A percentile compares a stretch with the other conserved stretches of the same genome.
Evolutionary conservation across 2,888 invertebrate species (phyloP).

Genomic region (Palloptera scutellata): DNA sequence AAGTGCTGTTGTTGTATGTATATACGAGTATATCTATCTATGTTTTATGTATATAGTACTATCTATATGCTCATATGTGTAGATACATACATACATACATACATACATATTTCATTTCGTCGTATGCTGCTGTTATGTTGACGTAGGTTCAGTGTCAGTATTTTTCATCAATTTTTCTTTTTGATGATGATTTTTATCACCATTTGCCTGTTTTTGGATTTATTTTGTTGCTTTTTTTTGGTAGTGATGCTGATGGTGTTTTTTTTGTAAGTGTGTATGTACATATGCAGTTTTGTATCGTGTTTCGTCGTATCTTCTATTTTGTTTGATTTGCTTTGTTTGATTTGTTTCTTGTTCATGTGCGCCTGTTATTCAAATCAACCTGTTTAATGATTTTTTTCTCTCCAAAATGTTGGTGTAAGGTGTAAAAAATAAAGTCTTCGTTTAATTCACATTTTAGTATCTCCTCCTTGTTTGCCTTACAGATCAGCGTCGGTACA

Average conservation of each 20-base stretch:
- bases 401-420: constrained; percentile 5
- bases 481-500: background rate
- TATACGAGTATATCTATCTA: background rate
- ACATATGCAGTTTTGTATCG: constrained; percentile 6
- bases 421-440: background rate
- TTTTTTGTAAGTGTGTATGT: background rate
- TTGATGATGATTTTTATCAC: constrained; percentile 5
- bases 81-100: constrained; percentile 1
- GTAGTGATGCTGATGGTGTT: background rate
- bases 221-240: constrained; percentile 5
- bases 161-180: constrained; percentile 4
- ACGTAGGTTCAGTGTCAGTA: background rate
- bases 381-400: constrained; percentile 33
- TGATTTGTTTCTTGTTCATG: constrained; percentile 3
- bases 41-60: background rate
- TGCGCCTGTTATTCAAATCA: constrained; percentile 27
- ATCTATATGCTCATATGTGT: background rate
- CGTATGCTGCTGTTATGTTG: background rate
- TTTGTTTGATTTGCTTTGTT: constrained; percentile 23
- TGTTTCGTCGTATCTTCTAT: constrained; percentile 5
- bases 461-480: background rate
- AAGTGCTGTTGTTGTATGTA: background rate
- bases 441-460: background rate
- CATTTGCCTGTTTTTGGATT: constrained; percentile 1
- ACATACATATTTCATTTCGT: background rate